Conservation (phyloP, 1,140 invertebrate species). For the Drosophila carrolli region DNA sequence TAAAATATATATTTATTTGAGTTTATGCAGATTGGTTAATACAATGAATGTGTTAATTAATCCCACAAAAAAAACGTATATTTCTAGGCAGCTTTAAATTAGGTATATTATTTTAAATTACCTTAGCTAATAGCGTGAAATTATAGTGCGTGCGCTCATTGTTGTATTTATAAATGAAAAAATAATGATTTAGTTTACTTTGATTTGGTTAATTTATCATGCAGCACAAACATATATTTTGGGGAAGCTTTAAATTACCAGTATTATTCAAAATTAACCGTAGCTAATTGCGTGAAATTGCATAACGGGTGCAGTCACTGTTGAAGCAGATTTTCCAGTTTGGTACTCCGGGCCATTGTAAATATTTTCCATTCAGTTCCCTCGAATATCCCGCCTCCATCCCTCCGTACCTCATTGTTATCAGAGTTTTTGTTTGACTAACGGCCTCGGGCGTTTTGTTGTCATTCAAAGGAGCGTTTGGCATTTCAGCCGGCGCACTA, state of each 20-base stretch:
- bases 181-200: no score
- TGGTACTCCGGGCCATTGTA: slow-evolving; percentile 6
- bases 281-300: slow-evolving; percentile 38
- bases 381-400: background rate
- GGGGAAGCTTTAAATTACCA: background rate
- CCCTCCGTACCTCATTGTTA: slow-evolving; percentile 11
- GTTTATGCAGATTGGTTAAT: background rate
- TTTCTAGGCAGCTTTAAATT: slow-evolving; percentile 1
- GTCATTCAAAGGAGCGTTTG: slow-evolving; percentile 38
- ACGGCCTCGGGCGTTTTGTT: slow-evolving; percentile 40
- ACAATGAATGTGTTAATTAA: slow-evolving; percentile 4
- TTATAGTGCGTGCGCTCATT: slow-evolving; percentile 25
- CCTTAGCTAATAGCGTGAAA: slow-evolving; percentile 34
- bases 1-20: background rate
- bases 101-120: slow-evolving; percentile 5
- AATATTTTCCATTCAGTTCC: background rate
- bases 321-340: slow-evolving; percentile 20
- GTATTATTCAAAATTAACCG: slow-evolving; percentile 5
- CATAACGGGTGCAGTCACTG: slow-evolving; percentile 21
- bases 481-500: slow-evolving; percentile 15
- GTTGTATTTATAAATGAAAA: background rate
- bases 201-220: no score
- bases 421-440: slow-evolving; percentile 44
- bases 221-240: no score
- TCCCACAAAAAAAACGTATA: background rate